Base-by-base conservation (phyloP, 1,140 invertebrate species). In the Fopius arisanus region DNA sequence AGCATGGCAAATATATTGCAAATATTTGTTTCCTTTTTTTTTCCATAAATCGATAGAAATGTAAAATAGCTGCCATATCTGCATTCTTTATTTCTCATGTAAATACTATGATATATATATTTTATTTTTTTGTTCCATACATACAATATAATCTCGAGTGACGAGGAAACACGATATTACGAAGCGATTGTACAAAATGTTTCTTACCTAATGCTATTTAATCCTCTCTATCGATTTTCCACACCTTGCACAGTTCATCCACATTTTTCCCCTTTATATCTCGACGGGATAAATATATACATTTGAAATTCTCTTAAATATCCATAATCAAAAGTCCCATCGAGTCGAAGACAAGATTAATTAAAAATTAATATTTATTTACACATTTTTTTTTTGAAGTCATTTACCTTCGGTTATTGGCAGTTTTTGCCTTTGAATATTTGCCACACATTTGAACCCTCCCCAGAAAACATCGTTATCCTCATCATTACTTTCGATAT, bases 1-100 rank as follows among this genome's bases (percentile, higher is more conserved):
- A 79, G 77, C 77, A 79, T 78, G 78, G 77, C 73, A 76, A 77
- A 54, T 69, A 69, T 48, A 51, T 72, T 72, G 70, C 70, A 72
- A 72, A 51, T 79, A 75, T 74, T 59, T 65, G 75, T 76, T 76
- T 76, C 75, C 78, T 73, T 74, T 72, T 67, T 67, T 51, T 67
- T 54, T 67, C 33, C 71, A 29, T 66, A 68, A 72, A 68, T 66
- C 70, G 43, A 23, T 67, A 75, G 26, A 78, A 73, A 65, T 73
- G 67, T 65, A 72, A 76, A 77, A 78, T 74, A 77, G 76, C 77
- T 77, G 77, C 78, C 77, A 78, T 77, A 59, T 72, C 63, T 67
- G 65, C 28, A 29, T 70, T 70, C 48, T 67, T 65, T 72, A 33
- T 73, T 63, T 73, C 66, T 67, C 19, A 48, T 59, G 41, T 75